These are phyloP conservation scores for Caenorhabditis remanei DNA, from an alignment of 1,140 invertebrate species.

Conservation along the genomic window DNA sequence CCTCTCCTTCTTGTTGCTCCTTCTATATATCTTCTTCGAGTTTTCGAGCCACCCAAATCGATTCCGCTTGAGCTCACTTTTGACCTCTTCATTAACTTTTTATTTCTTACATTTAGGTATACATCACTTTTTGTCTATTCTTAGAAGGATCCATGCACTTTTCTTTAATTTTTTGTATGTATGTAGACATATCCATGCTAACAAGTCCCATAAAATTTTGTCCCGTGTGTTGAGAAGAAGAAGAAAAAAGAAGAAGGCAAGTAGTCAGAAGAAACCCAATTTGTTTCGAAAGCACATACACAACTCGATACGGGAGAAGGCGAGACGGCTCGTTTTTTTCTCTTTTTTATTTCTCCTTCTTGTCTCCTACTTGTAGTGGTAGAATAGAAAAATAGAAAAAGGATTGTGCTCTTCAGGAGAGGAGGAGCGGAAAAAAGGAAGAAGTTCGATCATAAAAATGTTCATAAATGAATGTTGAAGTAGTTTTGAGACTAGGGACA, in stretches of 20 bases:
- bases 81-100: constrained; percentile 23
- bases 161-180: too few relatives aligned
- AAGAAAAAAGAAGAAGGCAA: constrained; percentile 33
- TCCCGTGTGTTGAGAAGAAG: constrained; percentile 14
- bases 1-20: neutral
- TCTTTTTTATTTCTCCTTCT: constrained; percentile 29
- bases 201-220: constrained; percentile 11
- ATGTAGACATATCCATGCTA: neutral
- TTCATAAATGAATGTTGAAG: constrained; percentile 51
- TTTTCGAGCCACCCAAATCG: constrained; percentile 40
- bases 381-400: constrained; percentile 5
- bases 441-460: constrained; percentile 51
- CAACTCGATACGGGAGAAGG: constrained; percentile 27
- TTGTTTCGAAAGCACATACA: constrained; percentile 44
- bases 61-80: constrained; percentile 40
- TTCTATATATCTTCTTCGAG: constrained; percentile 21
- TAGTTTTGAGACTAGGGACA: neutral
- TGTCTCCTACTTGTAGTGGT: neutral
- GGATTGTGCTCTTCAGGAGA: constrained; percentile 18
- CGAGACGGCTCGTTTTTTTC: neutral
- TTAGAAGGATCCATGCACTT: neutral
- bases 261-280: constrained; percentile 46
- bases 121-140: neutral
- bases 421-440: neutral
- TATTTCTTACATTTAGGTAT: neutral